Conservation (phyloP, 2,888 invertebrate genomes). For the Mimachlamys varia region DNA sequence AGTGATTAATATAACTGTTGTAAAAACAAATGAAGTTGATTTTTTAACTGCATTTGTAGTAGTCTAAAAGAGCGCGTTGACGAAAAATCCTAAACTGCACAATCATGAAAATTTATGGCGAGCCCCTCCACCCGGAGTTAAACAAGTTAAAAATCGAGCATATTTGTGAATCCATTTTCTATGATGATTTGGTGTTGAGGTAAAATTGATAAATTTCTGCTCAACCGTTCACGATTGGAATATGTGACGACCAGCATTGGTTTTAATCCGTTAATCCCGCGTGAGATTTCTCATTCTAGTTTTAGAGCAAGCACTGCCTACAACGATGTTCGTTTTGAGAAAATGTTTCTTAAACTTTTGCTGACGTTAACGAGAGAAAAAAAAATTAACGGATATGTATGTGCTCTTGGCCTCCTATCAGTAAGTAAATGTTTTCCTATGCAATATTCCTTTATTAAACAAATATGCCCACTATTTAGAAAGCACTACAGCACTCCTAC, state of each 20-base stretch:
- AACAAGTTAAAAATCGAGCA: neutral
- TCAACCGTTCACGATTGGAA: neutral
- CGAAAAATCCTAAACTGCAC: neutral
- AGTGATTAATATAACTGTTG: too few species aligned
- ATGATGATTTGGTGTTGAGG: neutral
- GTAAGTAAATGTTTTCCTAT: neutral
- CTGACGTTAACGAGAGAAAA: too few species aligned
- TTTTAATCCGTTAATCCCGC: too few species aligned
- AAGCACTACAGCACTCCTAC: neutral
- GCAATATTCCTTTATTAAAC: neutral
- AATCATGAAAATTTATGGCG: neutral
- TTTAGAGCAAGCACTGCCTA: too few species aligned
- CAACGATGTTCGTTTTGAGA: too few species aligned
- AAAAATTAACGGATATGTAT: too few species aligned
- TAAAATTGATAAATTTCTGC: neutral
- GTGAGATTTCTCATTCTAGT: too few species aligned
- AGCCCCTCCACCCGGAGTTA: neutral
- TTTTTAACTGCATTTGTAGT: too few species aligned
- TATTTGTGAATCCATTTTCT: neutral
- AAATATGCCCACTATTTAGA: neutral
- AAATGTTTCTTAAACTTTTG: too few species aligned
- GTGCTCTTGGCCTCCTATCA: too few species aligned
- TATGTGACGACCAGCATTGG: too few species aligned
- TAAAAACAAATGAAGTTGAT: too few species aligned
- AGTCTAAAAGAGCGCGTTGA: neutral